phyloP scores from a whole-genome alignment of 2,113 vertebrate genomes.

The Perca flavescens region DNA sequence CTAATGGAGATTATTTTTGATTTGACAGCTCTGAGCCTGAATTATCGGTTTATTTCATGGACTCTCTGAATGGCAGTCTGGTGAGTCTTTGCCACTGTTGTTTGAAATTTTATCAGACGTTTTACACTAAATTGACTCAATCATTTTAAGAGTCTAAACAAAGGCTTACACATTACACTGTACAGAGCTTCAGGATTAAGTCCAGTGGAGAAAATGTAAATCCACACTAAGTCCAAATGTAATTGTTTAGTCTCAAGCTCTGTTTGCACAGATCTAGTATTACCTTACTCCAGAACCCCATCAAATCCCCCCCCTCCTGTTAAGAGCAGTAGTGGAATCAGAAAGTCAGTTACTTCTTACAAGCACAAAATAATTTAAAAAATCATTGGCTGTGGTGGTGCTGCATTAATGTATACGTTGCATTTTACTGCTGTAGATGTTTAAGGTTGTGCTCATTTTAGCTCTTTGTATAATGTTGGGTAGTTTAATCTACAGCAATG shows the following conservation, averaged over 20 bases:
- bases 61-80: background rate
- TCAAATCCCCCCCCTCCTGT: background rate
- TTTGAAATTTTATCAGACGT: slow-evolving; percentile 6
- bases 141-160: slow-evolving; percentile 23
- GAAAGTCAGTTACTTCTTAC: too few relatives aligned
- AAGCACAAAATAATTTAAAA: too few relatives aligned
- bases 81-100: background rate
- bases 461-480: too few relatives aligned
- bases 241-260: slow-evolving; percentile 21
- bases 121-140: background rate
- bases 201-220: too few relatives aligned
- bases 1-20: background rate
- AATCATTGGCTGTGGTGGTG: too few relatives aligned
- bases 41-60: background rate
- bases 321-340: background rate
- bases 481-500: too few relatives aligned
- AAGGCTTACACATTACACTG: background rate
- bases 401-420: too few relatives aligned
- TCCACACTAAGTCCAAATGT: background rate
- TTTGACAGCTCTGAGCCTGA: background rate
- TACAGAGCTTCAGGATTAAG: background rate
- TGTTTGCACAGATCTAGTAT: background rate
- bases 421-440: too few relatives aligned
- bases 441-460: too few relatives aligned
- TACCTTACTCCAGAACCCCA: background rate